A percentile compares a stretch with the other conserved stretches of the same genome.
Evolutionary conservation across 2,797 vertebrate species (phyloP).

Genomic region (Hemibagrus guttatus): DNA sequence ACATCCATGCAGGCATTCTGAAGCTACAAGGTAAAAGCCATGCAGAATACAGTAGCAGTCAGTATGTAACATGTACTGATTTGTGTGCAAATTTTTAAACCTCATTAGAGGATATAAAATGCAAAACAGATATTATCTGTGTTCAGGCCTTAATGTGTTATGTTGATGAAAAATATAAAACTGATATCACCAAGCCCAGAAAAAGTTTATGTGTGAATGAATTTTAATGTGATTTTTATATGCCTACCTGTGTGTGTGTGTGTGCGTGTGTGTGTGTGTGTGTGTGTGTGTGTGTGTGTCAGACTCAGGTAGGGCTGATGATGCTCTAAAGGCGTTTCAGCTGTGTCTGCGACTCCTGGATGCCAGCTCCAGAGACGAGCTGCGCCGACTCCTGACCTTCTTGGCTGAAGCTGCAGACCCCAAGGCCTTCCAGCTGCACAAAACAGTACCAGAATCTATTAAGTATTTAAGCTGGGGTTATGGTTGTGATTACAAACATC

Average conservation of each 20-base stretch:
- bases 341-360: constrained; percentile 79
- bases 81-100: background rate
- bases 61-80: background rate
- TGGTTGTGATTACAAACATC: background rate
- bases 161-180: background rate
- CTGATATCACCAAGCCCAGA: background rate
- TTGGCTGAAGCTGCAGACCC: constrained; percentile 70
- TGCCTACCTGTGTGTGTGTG: background rate
- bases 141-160: background rate
- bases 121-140: background rate
- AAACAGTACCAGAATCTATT: constrained; percentile 69
- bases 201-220: background rate
- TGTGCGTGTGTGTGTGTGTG: background rate
- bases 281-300: constrained; percentile 13
- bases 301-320: constrained; percentile 71
- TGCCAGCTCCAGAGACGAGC: constrained; percentile 76
- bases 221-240: background rate
- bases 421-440: constrained; percentile 77
- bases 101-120: background rate
- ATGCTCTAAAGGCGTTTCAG: constrained; percentile 79
- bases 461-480: background rate
- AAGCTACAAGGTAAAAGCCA: constrained; percentile 80
- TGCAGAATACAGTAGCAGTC: background rate
- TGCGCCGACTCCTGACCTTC: constrained; percentile 77
- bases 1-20: constrained; percentile 78